Base-by-base conservation (phyloP, 30 jellyfish, hydroid and myxozoan genomes). In the Cassiopea andromeda region DNA sequence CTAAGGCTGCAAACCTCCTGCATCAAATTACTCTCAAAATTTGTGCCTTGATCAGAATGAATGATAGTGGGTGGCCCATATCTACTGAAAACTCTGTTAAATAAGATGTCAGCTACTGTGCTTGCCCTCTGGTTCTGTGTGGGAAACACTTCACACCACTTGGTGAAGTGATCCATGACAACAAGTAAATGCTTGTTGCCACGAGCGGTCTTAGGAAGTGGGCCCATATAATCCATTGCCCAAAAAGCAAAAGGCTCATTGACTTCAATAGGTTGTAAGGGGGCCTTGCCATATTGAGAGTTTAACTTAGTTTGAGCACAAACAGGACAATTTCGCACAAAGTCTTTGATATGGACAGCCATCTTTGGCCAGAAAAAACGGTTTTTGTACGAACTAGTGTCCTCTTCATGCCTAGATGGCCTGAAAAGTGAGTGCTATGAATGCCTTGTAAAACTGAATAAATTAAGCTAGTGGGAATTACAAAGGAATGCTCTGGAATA, bases 41-140 rank as follows among this genome's bases (percentile, higher is more conserved):
- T 87, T 48, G 74, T 38, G 50, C 95, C 97, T 66, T 83, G 93
- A 72, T 90, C 94, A 6, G 97, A 90, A 67, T 82, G 93, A 54
- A 73, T 90, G 38, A 60, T 59, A 10, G 48, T 50, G 8, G 93
- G 97, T 19, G 85, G 85, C 0, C 94, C 94, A 45, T 54, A 83
- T 48, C 87, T 46, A 82, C 97, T 49, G 71, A 70, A 50, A 58
- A 46, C 85, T 66, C 80, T 44, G 88, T 83, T 54, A 46, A 90
- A 94, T 43, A 82, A 82, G 18, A 77, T 68, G 69, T 75, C 87
- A 15, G 97, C 94, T 49, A 91, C 83, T 6, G 94, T 91, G 27
- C 60, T 45, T 16, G 94, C 94, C 68, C 78, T 64, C 44, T 84
- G 91, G 75, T 91, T 85, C 67, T 75, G 46, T 7, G 88, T 79